Conservation (phyloP, 1,140 invertebrate genomes). For the Gryon sp. region DNA sequence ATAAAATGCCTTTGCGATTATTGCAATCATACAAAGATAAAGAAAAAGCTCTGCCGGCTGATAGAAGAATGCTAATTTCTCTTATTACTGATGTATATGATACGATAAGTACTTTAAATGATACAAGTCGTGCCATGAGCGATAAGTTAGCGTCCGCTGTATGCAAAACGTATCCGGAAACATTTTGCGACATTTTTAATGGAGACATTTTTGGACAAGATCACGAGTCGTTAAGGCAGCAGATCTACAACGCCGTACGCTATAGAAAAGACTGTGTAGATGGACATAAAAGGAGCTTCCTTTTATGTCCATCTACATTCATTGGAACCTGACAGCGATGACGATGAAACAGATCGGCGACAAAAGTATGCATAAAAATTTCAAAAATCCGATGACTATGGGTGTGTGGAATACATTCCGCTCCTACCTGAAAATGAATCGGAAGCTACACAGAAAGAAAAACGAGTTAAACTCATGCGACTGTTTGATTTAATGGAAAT, state of each 20-base stretch:
- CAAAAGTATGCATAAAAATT: neutral
- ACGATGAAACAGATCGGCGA: slow-evolving; percentile 8
- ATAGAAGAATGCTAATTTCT: slow-evolving; percentile 1
- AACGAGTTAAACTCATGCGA: slow-evolving; percentile 5
- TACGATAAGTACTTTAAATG: slow-evolving; percentile 7
- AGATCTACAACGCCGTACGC: too few species aligned
- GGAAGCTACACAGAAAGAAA: slow-evolving; percentile 25
- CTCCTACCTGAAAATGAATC: slow-evolving; percentile 20
- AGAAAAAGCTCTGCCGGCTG: neutral
- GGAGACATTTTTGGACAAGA: slow-evolving; percentile 16
- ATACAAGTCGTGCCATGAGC: slow-evolving; percentile 4
- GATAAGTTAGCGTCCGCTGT: neutral
- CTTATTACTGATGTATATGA: neutral
- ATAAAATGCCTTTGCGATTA: neutral
- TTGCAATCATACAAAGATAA: neutral
- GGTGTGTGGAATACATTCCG: slow-evolving; percentile 43
- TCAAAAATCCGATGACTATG: slow-evolving; percentile 42
- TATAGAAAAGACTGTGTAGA: slow-evolving; percentile 9
- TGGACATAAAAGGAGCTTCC: slow-evolving; percentile 22
- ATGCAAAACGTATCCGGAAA: slow-evolving; percentile 15
- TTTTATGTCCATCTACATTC: too few species aligned
- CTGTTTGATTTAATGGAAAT: neutral
- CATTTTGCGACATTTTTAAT: slow-evolving; percentile 19
- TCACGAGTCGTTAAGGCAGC: slow-evolving; percentile 1
- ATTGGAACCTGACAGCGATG: too few species aligned